These are phyloP conservation scores for Antigone vipio DNA, from an alignment of 2,113 vertebrate genomes.

Conservation along the genomic window DNA sequence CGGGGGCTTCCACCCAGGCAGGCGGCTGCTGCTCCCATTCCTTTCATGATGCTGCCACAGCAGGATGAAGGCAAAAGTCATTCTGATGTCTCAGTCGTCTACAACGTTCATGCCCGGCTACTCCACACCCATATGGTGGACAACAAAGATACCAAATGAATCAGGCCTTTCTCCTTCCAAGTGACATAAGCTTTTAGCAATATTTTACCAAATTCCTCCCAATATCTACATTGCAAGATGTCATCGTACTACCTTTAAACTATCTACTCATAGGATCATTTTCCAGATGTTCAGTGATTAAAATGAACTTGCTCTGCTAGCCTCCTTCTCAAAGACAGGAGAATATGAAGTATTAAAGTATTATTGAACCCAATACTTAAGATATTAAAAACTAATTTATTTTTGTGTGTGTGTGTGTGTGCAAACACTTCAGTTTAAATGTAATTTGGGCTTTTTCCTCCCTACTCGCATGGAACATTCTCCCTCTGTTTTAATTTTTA, in stretches of 20 bases:
- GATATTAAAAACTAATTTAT: background rate
- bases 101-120: background rate
- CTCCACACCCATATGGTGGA: background rate
- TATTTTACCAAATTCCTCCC: background rate
- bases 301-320: background rate
- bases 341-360: background rate
- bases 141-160: background rate
- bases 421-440: background rate
- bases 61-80: background rate
- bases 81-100: background rate
- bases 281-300: background rate
- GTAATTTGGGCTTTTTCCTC: background rate
- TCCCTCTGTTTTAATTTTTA: background rate
- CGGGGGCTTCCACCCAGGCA: background rate
- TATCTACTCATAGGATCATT: background rate
- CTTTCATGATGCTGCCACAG: rapidly evolving
- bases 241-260: background rate
- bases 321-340: background rate
- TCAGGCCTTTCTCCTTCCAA: background rate
- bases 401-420: no score
- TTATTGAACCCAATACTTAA: background rate
- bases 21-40: background rate
- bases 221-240: background rate
- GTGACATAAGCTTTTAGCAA: background rate
- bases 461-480: background rate